These are phyloP conservation scores for Nemotelus nigrinus DNA, from an alignment of 2,888 invertebrate genomes.

Conservation along the genomic window DNA sequence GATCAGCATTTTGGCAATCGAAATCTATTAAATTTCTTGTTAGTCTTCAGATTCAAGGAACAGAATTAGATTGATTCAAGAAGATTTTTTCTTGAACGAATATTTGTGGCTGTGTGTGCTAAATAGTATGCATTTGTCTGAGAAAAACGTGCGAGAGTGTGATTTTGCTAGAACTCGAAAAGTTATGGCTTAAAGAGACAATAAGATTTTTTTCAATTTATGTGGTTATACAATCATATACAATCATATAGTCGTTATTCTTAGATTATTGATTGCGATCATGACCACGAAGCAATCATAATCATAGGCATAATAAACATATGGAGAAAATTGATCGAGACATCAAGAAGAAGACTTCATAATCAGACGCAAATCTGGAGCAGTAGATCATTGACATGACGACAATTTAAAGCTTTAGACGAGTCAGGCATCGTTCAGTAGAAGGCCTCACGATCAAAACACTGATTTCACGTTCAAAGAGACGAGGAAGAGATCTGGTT, in stretches of 20 bases:
- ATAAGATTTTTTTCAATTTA: not conserved
- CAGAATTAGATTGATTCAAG: not conserved
- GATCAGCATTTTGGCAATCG: slow-evolving; percentile 26
- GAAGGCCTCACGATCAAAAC: no score
- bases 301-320: not conserved
- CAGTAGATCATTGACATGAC: not conserved
- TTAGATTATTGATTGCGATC: not conserved
- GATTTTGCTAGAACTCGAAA: no score
- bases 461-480: no score
- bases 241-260: not conserved
- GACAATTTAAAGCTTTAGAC: no score
- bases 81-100: no score
- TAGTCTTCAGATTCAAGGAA: slow-evolving; percentile 4
- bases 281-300: slow-evolving; percentile 11
- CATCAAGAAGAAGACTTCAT: not conserved
- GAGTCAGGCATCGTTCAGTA: no score
- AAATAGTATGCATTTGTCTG: no score
- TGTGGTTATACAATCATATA: not conserved
- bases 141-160: no score
- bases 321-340: slow-evolving; percentile 6
- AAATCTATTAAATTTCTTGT: slow-evolving; percentile 9
- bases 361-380: slow-evolving; percentile 15
- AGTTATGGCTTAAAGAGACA: not conserved
- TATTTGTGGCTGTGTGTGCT: no score
- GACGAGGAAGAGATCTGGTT: no score